Conservation (phyloP, 1,140 invertebrate genomes). For the Aphelinus certus region DNA sequence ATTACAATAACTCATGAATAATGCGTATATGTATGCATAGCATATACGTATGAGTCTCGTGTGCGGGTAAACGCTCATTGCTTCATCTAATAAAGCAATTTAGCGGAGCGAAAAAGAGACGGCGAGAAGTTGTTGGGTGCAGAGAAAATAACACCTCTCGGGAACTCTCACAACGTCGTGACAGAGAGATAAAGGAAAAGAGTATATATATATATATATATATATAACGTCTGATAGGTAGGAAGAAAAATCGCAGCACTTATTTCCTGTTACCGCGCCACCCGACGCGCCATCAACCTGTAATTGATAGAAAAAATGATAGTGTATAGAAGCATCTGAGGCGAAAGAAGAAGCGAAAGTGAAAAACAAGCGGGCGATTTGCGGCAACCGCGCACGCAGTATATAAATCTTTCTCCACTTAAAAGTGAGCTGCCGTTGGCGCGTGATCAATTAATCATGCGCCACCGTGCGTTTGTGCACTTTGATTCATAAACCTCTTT, state of each 20-base stretch:
- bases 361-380: not conserved
- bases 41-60: no score
- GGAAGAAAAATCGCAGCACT: conserved; percentile 21
- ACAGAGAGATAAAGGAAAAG: not conserved
- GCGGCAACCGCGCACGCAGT: not conserved
- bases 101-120: not conserved
- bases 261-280: not conserved
- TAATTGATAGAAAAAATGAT: conserved; percentile 28
- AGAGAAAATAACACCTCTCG: conserved; percentile 24
- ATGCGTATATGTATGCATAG: not conserved
- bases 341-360: not conserved
- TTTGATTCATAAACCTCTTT: conserved; percentile 1
- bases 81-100: conserved; percentile 28
- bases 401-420: conserved; percentile 2
- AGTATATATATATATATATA: not conserved
- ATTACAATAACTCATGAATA: not conserved
- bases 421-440: not conserved
- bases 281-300: not conserved
- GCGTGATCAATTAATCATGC: not conserved
- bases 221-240: not conserved
- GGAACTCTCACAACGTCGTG: not conserved
- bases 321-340: not conserved
- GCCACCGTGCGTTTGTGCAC: not conserved
- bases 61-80: no score
- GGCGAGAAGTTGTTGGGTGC: no score